Base-by-base conservation (phyloP, 2,113 vertebrate genomes). In the Pollimyrus isidori region DNA sequence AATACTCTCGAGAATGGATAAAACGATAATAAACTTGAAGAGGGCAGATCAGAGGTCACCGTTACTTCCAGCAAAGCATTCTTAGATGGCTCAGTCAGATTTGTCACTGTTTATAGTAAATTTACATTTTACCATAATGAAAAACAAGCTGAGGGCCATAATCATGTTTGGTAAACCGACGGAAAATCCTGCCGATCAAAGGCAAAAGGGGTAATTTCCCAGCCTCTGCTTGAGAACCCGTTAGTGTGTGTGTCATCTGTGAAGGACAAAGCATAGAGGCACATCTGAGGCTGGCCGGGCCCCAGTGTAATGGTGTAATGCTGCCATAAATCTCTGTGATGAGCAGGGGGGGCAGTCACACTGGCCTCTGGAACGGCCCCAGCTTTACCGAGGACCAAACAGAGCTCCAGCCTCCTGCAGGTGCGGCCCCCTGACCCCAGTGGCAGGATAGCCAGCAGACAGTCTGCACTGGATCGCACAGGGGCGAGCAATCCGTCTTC, bases 121-220 rank as follows among this genome's bases (percentile, higher is more conserved):
- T 91, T 91, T 73, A 83, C 88, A 91, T 91, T 89, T 76, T 93
- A 87, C 87, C 82, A 82, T 6, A 73, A 87, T 89, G 90, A 56
- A 88, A 90, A 92, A 89, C 91, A 90, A 86, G 82, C 52, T 62
- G 26, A 48, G 49, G 52, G 85, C 35, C 80, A 90, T 89, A 92
- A 92, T 92, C 88, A 10, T 90, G 91, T 92, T 91, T 90, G 90
- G 89, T 82, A 92, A 92, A 89, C 69, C 90, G 88, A 88, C 91
- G 83, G 80, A 86, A 85, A 90, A 90, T 89, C 10, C 21, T 80
- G 52, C 49, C 26, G 39, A 15, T 89, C 49, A 23, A 46, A 84
- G 50, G 5, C 80, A 91, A 92, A 91, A 39, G 89, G 87, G 88
- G 89, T 7, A 1, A 21, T 7, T 56, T 62, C 82, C 76, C 42